Percentiles rank a stretch among this genome's conserved stretches.
Evolutionary conservation across 2,113 vertebrate genomes (phyloP).

Genomic region (Oriolus oriolus): DNA sequence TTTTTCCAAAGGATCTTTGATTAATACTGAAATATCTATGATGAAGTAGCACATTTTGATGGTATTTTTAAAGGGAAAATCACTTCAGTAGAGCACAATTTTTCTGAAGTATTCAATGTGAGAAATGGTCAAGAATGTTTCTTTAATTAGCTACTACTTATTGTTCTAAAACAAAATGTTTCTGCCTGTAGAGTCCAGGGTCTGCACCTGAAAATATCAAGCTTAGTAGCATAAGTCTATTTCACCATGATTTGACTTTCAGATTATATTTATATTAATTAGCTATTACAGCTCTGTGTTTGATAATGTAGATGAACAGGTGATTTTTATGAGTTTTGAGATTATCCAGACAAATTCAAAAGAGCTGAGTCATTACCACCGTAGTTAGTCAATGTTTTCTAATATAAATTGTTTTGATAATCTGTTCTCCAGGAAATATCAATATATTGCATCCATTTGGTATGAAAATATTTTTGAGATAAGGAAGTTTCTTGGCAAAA

Average conservation of each 20-base stretch:
- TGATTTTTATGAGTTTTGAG: background rate
- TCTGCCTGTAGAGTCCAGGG: background rate
- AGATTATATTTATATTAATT: background rate
- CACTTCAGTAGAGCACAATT: background rate
- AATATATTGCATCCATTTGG: background rate
- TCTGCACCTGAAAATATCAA: background rate
- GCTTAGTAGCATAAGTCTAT: background rate
- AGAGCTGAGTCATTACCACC: background rate
- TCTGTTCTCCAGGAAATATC: background rate
- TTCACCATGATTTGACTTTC: background rate
- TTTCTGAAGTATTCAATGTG: background rate
- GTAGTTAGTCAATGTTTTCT: background rate
- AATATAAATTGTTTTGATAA: background rate
- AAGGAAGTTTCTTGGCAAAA: background rate
- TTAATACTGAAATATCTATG: background rate
- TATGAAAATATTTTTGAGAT: slow-evolving; percentile 11
- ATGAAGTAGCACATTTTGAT: background rate
- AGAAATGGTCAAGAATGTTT: background rate
- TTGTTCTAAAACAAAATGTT: background rate
- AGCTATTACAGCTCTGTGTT: background rate
- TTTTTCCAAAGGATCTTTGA: background rate
- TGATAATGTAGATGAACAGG: background rate
- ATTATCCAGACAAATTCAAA: background rate
- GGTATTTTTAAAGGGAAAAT: background rate
- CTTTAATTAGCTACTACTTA: background rate